phyloP scores from a whole-genome alignment of 2,888 invertebrate genomes.

The Himalopsyche japonica region DNA sequence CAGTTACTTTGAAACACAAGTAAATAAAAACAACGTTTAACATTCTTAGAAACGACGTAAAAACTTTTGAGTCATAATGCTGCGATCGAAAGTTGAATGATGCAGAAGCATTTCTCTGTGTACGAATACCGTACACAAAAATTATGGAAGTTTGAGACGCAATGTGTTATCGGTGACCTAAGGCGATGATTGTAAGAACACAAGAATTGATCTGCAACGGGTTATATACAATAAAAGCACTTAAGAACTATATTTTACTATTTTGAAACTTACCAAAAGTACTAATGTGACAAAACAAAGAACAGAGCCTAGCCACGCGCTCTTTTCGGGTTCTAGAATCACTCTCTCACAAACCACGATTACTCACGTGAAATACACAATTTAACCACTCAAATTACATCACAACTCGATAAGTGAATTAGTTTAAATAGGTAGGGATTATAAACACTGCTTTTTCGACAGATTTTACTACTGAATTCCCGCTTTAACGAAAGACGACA shows the following conservation, averaged over 20 bases:
- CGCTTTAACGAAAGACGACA: conserved; percentile 28
- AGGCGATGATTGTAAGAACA: conserved; percentile 19
- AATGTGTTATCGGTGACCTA: conserved; percentile 24
- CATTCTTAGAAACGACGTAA: conserved; percentile 6
- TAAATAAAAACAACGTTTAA: neutral
- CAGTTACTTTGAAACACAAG: neutral
- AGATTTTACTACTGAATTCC: conserved; percentile 24
- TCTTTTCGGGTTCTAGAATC: conserved; percentile 49
- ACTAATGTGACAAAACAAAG: conserved; percentile 61
- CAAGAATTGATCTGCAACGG: neutral
- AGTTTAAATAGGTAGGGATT: neutral
- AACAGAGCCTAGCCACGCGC: conserved; percentile 59
- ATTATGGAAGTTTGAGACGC: conserved; percentile 24
- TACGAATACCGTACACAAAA: conserved; percentile 24
- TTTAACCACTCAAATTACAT: conserved; percentile 53
- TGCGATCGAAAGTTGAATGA: neutral
- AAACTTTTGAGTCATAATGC: conserved; percentile 17
- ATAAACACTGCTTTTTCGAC: conserved; percentile 11
- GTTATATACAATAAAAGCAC: neutral
- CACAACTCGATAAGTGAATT: conserved; percentile 42
- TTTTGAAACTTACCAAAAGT: conserved; percentile 54
- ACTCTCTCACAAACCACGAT: conserved; percentile 57
- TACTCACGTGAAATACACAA: conserved; percentile 55
- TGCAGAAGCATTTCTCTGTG: conserved; percentile 9
- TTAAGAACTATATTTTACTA: neutral